Percentiles rank a stretch among this genome's conserved stretches.
phyloP scores from a whole-genome alignment of 2,797 vertebrate genomes.

The Hephaestus fuliginosus region DNA sequence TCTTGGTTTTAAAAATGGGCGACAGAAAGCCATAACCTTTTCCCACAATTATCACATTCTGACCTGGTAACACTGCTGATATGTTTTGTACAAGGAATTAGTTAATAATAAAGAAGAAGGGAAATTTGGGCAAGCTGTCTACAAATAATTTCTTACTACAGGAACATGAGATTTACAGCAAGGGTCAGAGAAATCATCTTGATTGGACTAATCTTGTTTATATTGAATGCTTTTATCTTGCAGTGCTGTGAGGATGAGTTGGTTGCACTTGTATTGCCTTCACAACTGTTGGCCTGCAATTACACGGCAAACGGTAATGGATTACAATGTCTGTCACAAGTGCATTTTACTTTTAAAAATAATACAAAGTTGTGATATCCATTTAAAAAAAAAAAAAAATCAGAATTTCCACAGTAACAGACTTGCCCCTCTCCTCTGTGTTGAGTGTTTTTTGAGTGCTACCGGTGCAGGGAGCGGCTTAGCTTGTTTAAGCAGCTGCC shows the following conservation, averaged over 20 bases:
- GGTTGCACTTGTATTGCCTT: slow-evolving; percentile 62
- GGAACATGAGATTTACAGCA: slow-evolving; percentile 37
- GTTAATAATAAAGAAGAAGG: slow-evolving; percentile 67
- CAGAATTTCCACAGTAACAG: slow-evolving; percentile 46
- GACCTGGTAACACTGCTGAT: slow-evolving; percentile 53
- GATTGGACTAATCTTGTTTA: slow-evolving; percentile 37
- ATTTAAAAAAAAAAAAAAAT: slow-evolving; percentile 30
- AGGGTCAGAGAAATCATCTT: slow-evolving; percentile 43
- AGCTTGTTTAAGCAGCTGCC: slow-evolving; percentile 63
- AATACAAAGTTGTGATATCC: slow-evolving; percentile 40
- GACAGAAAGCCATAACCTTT: slow-evolving; percentile 63
- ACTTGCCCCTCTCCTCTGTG: slow-evolving; percentile 34
- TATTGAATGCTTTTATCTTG: slow-evolving; percentile 64
- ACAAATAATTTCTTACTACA: slow-evolving; percentile 44
- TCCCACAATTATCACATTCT: slow-evolving; percentile 32
- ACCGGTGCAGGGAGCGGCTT: slow-evolving; percentile 52
- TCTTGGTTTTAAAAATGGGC: slow-evolving; percentile 54
- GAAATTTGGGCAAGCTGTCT: slow-evolving; percentile 55
- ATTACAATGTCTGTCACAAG: slow-evolving; percentile 47
- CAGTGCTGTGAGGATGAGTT: slow-evolving; percentile 67
- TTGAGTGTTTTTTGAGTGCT: slow-evolving; percentile 70
- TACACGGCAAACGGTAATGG: slow-evolving; percentile 40
- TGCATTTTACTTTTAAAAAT: slow-evolving; percentile 55
- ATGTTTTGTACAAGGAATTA: slow-evolving; percentile 48
- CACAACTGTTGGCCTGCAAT: slow-evolving; percentile 48